phyloP scores from a whole-genome alignment of 2,888 invertebrate genomes.

The Chesias legatella region DNA sequence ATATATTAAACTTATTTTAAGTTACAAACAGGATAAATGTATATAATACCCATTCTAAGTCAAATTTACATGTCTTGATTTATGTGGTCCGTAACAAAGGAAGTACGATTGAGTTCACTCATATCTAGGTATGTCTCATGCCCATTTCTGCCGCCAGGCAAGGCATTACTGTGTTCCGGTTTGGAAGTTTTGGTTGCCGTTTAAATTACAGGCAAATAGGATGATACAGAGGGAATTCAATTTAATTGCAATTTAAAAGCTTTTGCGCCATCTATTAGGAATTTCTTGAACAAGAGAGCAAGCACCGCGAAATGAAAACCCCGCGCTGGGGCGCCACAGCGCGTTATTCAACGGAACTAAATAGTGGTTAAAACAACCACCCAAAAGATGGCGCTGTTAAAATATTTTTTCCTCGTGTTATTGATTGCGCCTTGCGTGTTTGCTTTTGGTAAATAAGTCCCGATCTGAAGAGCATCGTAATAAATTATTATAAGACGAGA shows the following conservation, averaged over 20 bases:
- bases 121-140: too few relatives aligned
- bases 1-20: too few relatives aligned
- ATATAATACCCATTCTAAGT: too few relatives aligned
- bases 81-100: too few relatives aligned
- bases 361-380: background rate
- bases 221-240: too few relatives aligned
- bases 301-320: constrained; percentile 1
- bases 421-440: constrained; percentile 45
- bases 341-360: constrained; percentile 31
- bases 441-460: constrained; percentile 30
- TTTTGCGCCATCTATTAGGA: constrained; percentile 45
- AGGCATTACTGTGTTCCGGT: too few relatives aligned
- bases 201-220: too few relatives aligned
- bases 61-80: too few relatives aligned
- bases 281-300: constrained; percentile 20
- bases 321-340: constrained; percentile 31
- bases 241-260: background rate
- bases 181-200: too few relatives aligned
- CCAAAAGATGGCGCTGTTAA: constrained; percentile 56
- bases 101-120: too few relatives aligned
- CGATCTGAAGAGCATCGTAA: constrained; percentile 30
- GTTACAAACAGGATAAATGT: too few relatives aligned
- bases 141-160: too few relatives aligned
- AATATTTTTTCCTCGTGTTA: constrained; percentile 38
- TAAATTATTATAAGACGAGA: background rate